These are phyloP conservation scores for Syrista parreyssii DNA, from an alignment of 2,888 invertebrate genomes.

Conservation along the genomic window DNA sequence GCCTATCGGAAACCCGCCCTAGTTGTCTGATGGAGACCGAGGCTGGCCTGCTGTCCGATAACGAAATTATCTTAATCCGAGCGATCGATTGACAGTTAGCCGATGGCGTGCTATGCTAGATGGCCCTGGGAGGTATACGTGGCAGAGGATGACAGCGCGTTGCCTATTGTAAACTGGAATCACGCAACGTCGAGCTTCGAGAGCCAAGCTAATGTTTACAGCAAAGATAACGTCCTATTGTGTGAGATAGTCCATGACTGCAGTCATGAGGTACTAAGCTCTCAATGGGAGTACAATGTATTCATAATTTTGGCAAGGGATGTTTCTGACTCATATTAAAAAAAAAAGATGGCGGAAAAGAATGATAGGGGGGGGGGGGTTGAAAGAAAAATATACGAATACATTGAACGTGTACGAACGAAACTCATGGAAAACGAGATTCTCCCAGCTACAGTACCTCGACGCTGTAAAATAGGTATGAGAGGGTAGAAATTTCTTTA, in stretches of 20 bases:
- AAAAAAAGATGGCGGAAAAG: too few relatives aligned
- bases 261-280: neutral
- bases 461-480: neutral
- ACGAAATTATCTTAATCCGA: conserved; percentile 56
- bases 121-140: conserved; percentile 28
- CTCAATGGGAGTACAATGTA: neutral
- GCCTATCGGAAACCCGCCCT: conserved; percentile 41
- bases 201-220: neutral
- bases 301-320: neutral
- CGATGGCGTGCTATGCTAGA: conserved; percentile 42
- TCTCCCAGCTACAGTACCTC: neutral
- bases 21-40: conserved; percentile 38
- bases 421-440: neutral
- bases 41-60: conserved; percentile 43
- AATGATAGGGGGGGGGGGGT: neutral
- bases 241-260: neutral
- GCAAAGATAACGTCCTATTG: neutral
- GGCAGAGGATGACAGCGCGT: neutral
- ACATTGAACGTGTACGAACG: neutral
- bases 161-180: neutral
- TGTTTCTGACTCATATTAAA: neutral
- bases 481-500: neutral
- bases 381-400: neutral
- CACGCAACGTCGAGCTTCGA: neutral
- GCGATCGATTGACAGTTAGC: conserved; percentile 55